These are phyloP conservation scores for Penaeus vannamei DNA, from an alignment of 1,140 invertebrate genomes.

Conservation along the genomic window DNA sequence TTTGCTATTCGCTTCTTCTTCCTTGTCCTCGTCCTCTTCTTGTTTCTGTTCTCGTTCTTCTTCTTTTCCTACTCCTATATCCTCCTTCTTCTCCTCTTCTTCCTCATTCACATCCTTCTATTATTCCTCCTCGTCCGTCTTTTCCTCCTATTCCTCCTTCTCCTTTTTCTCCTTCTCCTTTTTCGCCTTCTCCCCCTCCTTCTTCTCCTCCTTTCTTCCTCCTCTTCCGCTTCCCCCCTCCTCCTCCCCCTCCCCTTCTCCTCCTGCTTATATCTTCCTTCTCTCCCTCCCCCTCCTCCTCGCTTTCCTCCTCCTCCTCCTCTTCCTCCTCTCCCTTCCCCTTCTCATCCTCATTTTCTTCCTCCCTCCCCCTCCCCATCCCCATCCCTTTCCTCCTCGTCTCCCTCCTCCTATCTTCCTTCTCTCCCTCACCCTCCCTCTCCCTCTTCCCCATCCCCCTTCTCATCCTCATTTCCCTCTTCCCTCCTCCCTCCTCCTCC, in stretches of 20 bases:
- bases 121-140: constrained; percentile 78
- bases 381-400: too few relatives aligned
- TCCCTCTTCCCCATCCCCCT: background rate
- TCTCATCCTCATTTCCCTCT: too few relatives aligned
- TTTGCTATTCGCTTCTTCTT: background rate
- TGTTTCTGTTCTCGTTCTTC: background rate
- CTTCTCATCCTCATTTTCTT: too few relatives aligned
- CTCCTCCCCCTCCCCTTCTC: background rate
- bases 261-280: background rate
- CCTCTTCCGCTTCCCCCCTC: background rate
- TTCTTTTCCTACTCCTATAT: background rate
- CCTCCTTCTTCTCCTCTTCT: background rate
- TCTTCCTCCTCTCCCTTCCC: background rate
- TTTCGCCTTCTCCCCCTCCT: too few relatives aligned
- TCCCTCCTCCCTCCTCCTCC: background rate
- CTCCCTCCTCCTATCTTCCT: background rate
- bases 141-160: background rate
- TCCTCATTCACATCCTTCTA: constrained; percentile 72
- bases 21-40: constrained; percentile 80
- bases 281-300: background rate
- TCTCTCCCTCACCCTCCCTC: background rate
- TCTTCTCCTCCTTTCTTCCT: background rate
- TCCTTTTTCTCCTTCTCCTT: background rate
- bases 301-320: background rate
- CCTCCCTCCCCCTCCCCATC: background rate